Base-by-base conservation (phyloP, 2,797 vertebrate genomes). In the Anguilla megastoma region DNA sequence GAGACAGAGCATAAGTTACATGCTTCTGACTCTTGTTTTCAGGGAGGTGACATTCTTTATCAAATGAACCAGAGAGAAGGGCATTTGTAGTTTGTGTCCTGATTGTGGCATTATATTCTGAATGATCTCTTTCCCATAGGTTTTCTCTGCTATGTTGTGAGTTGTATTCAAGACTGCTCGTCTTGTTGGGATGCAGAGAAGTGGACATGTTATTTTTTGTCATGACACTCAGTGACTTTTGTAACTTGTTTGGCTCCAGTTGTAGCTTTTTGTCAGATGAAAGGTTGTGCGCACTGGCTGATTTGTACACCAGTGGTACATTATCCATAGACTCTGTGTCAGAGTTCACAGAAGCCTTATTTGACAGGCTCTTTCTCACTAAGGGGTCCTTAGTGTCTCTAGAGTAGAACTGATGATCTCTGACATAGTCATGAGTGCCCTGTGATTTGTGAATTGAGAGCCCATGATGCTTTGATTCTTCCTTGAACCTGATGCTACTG, bases 241-340 rank as follows among this genome's bases (percentile, higher is more conserved):
- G 97, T 91, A 99, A 94, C 71, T 94, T 95, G 3, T 30, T 90
- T 0, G 92, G 92, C 90, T 94, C 94, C 21, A 96, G 95, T 52
- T 93, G 94, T 86, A 97, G 91, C 12, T 95, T 96, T 76, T 95
- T 95, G 21, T 95, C 94, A 21, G 96, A 95, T 0, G 94, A 92
- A 88, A 99, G 94, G 90, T 99, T 98, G 86, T 98, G 98, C 63
- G 98, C 97, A 0, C 98, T 99, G 89, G 96, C 97, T 0, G 98
- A 99, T 91, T 97, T 97, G 90, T 96, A 97, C 24, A 98, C 92
- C 0, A 97, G 95, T 0, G 96, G 95, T 1, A 96, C 94, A 0
- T 95, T 95, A 0, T 97, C 96, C 1, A 95, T 92, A 0, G 96
- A 97, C 87, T 98, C 97, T 0, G 93, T 94, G 89, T 96, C 95